Conservation (phyloP, 2,888 invertebrate species). For the Drosophila mimica region DNA sequence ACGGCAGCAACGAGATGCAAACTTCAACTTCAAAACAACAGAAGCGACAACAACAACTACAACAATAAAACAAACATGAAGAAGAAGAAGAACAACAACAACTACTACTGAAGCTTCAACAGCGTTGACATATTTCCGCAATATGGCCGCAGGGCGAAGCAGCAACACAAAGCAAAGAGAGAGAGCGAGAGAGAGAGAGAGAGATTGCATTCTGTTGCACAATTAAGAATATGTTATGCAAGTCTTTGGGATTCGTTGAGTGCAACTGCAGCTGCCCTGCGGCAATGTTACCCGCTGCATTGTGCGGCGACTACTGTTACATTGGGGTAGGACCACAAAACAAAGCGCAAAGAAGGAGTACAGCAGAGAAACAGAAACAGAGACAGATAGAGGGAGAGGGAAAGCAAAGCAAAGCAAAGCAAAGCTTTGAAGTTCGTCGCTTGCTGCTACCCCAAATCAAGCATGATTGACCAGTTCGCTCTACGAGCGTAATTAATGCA, state of each 20-base stretch:
- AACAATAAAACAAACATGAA: slow-evolving; percentile 14
- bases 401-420: background rate
- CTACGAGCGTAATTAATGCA: slow-evolving; percentile 49
- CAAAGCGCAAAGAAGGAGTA: slow-evolving; percentile 1
- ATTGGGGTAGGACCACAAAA: slow-evolving; percentile 67
- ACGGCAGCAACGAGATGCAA: slow-evolving; percentile 56
- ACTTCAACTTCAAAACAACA: slow-evolving; percentile 73
- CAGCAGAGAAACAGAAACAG: background rate
- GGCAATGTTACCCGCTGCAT: slow-evolving; percentile 56
- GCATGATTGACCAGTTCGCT: slow-evolving; percentile 49
- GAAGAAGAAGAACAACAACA: slow-evolving; percentile 27
- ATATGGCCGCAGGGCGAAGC: slow-evolving; percentile 66
- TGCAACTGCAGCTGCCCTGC: slow-evolving; percentile 54
- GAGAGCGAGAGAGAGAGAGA: slow-evolving; percentile 9
- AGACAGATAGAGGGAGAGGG: slow-evolving; percentile 11
- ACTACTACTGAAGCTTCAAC: slow-evolving; percentile 20
- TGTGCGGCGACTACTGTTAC: slow-evolving; percentile 47
- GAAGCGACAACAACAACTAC: slow-evolving; percentile 23
- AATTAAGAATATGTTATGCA: slow-evolving; percentile 80
- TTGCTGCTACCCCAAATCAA: slow-evolving; percentile 24
- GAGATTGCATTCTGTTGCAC: slow-evolving; percentile 62
- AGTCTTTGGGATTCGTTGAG: slow-evolving; percentile 59
- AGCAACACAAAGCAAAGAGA: slow-evolving; percentile 46
- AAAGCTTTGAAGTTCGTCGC: slow-evolving; percentile 39
- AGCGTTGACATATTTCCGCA: slow-evolving; percentile 77